Conservation (phyloP, 2,113 vertebrate species). For the Turnix velox region DNA sequence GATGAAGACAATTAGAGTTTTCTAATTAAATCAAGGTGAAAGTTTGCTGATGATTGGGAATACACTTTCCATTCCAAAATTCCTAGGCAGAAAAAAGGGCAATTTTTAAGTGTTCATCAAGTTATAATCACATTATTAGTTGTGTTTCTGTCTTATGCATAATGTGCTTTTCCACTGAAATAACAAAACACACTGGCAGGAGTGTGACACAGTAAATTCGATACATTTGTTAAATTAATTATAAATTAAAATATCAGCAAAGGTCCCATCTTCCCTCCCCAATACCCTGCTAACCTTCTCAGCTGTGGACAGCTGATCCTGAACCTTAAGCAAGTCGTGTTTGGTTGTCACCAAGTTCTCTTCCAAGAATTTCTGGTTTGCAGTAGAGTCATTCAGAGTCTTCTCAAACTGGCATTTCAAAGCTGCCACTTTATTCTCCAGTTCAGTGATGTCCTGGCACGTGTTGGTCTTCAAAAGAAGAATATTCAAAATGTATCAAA, state of each 20-base stretch:
- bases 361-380: slow-evolving; percentile 87
- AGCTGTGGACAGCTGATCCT: slow-evolving; percentile 87
- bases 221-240: neutral
- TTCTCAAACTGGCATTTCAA: slow-evolving; percentile 88
- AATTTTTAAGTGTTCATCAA: neutral
- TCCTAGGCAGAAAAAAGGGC: neutral
- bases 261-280: neutral
- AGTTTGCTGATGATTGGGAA: neutral
- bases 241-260: neutral
- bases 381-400: slow-evolving; percentile 77
- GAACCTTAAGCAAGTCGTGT: slow-evolving; percentile 88
- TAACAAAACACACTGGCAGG: neutral
- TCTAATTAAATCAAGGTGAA: neutral
- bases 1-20: neutral
- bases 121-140: neutral
- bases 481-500: neutral
- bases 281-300: slow-evolving; percentile 82
- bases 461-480: slow-evolving; percentile 58
- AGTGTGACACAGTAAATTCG: neutral
- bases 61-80: neutral
- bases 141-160: neutral
- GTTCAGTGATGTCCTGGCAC: slow-evolving; percentile 79
- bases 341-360: slow-evolving; percentile 86
- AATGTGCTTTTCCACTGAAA: neutral
- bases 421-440: slow-evolving; percentile 85